Conservation (phyloP, 2,888 invertebrate species). For the Philonicus albiceps region DNA sequence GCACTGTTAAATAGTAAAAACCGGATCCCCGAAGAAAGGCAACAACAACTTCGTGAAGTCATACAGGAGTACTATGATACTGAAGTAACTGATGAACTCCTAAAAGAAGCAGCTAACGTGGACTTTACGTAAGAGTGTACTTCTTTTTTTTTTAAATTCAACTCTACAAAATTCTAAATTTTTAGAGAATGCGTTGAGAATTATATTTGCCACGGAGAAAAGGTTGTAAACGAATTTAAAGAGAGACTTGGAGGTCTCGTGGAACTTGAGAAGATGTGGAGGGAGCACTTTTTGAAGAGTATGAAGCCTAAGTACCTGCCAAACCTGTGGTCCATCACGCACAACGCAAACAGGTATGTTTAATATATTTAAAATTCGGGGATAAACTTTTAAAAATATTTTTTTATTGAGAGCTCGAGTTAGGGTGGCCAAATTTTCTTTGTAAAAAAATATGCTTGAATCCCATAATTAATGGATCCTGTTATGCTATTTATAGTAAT, state of each 20-base stretch:
- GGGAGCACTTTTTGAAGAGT: slow-evolving; percentile 75
- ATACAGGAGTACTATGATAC: slow-evolving; percentile 66
- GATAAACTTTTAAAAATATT: background rate
- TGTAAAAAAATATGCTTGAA: background rate
- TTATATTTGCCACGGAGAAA: slow-evolving; percentile 67
- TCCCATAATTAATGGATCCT: no score
- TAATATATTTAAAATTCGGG: background rate
- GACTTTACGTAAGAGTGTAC: slow-evolving; percentile 63
- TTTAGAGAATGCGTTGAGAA: slow-evolving; percentile 64
- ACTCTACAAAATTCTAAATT: background rate
- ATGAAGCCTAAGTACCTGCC: slow-evolving; percentile 80
- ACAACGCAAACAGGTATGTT: slow-evolving; percentile 70
- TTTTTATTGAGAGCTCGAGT: background rate
- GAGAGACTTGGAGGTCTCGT: slow-evolving; percentile 68
- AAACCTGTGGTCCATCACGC: slow-evolving; percentile 77
- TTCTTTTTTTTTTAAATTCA: slow-evolving; percentile 35
- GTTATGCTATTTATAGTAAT: no score
- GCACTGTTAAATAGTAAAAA: slow-evolving; percentile 65
- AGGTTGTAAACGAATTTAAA: slow-evolving; percentile 69
- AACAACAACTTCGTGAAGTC: slow-evolving; percentile 63
- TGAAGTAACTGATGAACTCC: slow-evolving; percentile 64
- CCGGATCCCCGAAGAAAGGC: slow-evolving; percentile 66
- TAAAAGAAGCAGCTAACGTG: slow-evolving; percentile 65
- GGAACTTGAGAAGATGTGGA: slow-evolving; percentile 76
- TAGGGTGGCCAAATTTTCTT: background rate